Conservation (phyloP, 2,888 invertebrate species). For the Aplocera efformata region DNA sequence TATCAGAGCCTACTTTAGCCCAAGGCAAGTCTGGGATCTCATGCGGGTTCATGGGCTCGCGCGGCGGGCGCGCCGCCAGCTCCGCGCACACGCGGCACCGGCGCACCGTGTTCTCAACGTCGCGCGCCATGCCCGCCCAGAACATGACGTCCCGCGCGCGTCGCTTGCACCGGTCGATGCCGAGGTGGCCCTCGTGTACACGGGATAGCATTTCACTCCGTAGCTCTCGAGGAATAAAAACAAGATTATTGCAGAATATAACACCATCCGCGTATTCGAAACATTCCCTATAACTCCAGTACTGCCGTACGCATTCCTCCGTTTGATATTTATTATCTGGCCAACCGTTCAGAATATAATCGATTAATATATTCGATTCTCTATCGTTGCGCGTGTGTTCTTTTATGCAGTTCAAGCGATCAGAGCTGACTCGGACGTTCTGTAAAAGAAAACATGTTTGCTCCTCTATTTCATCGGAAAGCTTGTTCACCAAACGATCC, state of each 20-base stretch:
- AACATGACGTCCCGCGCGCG: slow-evolving; percentile 35
- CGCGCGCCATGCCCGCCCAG: slow-evolving; percentile 32
- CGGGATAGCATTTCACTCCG: no score
- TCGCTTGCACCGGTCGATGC: no score
- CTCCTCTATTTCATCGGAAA: no score
- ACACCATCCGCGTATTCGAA: slow-evolving; percentile 25
- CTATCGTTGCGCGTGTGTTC: slow-evolving; percentile 1
- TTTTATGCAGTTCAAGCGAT: slow-evolving; percentile 7
- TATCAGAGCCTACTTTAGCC: slow-evolving; percentile 21
- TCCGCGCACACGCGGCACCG: no score
- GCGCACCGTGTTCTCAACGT: no score
- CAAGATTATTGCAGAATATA: no score
- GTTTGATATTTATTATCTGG: slow-evolving; percentile 26
- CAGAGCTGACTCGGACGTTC: slow-evolving; percentile 18
- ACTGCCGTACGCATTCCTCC: background rate
- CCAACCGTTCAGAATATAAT: slow-evolving; percentile 27
- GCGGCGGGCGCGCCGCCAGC: slow-evolving; percentile 23
- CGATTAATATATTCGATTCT: slow-evolving; percentile 13
- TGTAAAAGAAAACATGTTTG: slow-evolving; percentile 23
- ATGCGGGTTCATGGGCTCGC: slow-evolving; percentile 18
- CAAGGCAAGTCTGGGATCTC: slow-evolving; percentile 20
- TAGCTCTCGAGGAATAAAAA: no score
- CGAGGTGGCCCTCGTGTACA: no score
- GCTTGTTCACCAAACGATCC: no score
- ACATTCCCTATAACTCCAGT: slow-evolving; percentile 19